Conservation (phyloP, 2,797 vertebrate genomes). For the Coreius guichenoti region DNA sequence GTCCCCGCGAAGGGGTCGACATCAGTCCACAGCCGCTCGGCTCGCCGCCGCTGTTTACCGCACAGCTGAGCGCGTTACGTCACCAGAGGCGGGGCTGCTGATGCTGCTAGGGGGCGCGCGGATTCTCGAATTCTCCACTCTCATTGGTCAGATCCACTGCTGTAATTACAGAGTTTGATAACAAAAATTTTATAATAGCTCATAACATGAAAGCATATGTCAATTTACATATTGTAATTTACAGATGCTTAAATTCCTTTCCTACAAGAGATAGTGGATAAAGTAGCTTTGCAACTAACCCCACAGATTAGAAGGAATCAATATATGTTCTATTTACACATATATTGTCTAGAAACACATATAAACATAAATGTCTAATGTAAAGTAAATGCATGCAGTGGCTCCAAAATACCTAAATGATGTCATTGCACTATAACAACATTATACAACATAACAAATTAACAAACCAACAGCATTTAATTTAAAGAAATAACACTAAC, state of each 20-base stretch:
- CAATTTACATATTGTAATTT: too few relatives aligned
- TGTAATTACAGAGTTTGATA: neutral
- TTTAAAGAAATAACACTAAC: neutral
- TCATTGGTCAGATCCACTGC: slow-evolving; percentile 15
- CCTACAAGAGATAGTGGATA: neutral
- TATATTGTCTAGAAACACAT: neutral
- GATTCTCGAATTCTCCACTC: neutral
- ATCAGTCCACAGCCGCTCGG: slow-evolving; percentile 65
- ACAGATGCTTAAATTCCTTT: neutral
- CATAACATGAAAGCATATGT: neutral
- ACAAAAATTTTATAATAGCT: neutral
- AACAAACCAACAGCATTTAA: neutral
- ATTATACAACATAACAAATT: too few relatives aligned
- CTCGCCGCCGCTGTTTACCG: slow-evolving; percentile 67
- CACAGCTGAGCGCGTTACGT: slow-evolving; percentile 74
- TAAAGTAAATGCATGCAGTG: neutral
- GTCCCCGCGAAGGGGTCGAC: slow-evolving; percentile 70
- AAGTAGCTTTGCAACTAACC: neutral
- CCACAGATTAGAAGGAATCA: neutral
- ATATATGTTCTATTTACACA: neutral
- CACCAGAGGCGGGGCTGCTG: slow-evolving; percentile 58
- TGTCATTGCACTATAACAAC: neutral
- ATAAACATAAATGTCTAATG: neutral
- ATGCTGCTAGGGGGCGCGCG: slow-evolving; percentile 29
- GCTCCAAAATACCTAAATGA: neutral